phyloP scores from a whole-genome alignment of 2,888 invertebrate species.

The Psylliodes chrysocephalus region DNA sequence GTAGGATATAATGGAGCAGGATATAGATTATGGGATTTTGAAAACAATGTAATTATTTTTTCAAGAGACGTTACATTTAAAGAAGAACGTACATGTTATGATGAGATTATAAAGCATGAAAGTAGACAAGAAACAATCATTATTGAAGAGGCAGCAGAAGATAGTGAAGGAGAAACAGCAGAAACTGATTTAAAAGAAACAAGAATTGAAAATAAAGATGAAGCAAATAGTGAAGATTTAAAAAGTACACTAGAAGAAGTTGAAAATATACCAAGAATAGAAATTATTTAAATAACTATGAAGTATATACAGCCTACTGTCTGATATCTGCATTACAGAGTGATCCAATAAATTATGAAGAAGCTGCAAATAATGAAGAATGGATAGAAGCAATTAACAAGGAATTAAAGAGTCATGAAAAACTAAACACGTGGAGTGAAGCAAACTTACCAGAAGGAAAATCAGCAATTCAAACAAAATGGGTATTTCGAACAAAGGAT shows the following conservation, averaged over 20 bases:
- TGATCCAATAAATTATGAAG: background rate
- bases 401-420: no score
- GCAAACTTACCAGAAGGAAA: slow-evolving; percentile 38
- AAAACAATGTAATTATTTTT: slow-evolving; percentile 38
- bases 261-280: slow-evolving; percentile 7
- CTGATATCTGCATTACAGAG: background rate
- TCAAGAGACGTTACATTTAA: slow-evolving; percentile 47
- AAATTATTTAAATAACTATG: slow-evolving; percentile 31
- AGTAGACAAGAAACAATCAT: slow-evolving; percentile 8
- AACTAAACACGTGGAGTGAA: no score
- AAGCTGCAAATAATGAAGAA: background rate
- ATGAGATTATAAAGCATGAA: no score
- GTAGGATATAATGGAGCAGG: slow-evolving; percentile 46
- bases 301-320: slow-evolving; percentile 34
- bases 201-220: background rate
- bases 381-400: slow-evolving; percentile 42
- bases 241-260: slow-evolving; percentile 23
- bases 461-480: no score
- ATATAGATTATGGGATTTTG: no score
- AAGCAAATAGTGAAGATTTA: slow-evolving; percentile 22
- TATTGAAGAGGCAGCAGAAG: background rate
- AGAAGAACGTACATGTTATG: no score
- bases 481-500: slow-evolving; percentile 44
- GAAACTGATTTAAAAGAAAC: background rate
- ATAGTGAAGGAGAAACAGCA: background rate